Percentiles rank a stretch among this genome's conserved stretches.
Evolutionary conservation across 2,888 invertebrate species (phyloP).

Genomic region (Brenthis ino): DNA sequence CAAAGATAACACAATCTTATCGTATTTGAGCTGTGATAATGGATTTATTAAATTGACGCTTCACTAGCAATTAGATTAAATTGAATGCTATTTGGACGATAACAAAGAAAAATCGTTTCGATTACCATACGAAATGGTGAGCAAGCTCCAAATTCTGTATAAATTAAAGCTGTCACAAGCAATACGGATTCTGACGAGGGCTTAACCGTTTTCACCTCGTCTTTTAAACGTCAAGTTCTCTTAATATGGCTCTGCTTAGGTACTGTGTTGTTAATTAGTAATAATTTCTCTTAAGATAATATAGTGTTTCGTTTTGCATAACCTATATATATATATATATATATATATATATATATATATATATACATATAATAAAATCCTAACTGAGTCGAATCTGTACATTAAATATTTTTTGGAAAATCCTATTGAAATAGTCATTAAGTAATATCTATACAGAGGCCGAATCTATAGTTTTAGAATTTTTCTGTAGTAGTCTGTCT

Average conservation of each 20-base stretch:
- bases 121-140: conserved; percentile 23
- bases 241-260: conserved; percentile 3
- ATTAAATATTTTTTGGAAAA: too few species aligned
- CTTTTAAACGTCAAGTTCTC: conserved; percentile 16
- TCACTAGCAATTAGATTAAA: conserved; percentile 13
- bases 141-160: conserved; percentile 26
- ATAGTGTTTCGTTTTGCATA: too few species aligned
- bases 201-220: conserved; percentile 24
- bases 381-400: too few species aligned
- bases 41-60: conserved; percentile 5
- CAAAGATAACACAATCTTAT: conserved; percentile 18
- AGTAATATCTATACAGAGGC: too few species aligned
- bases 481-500: too few species aligned
- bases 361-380: too few species aligned
- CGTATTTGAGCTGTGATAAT: conserved; percentile 15
- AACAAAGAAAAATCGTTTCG: conserved; percentile 20
- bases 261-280: conserved; percentile 5
- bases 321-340: too few species aligned
- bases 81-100: background rate
- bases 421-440: too few species aligned
- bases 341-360: too few species aligned
- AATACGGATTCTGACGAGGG: conserved; percentile 24
- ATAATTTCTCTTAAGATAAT: background rate
- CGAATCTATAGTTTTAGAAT: too few species aligned
- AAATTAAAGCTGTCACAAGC: conserved; percentile 33